Evolutionary conservation across 2,797 vertebrate species (phyloP).

Genomic region (Hippoglossus hippoglossus): DNA sequence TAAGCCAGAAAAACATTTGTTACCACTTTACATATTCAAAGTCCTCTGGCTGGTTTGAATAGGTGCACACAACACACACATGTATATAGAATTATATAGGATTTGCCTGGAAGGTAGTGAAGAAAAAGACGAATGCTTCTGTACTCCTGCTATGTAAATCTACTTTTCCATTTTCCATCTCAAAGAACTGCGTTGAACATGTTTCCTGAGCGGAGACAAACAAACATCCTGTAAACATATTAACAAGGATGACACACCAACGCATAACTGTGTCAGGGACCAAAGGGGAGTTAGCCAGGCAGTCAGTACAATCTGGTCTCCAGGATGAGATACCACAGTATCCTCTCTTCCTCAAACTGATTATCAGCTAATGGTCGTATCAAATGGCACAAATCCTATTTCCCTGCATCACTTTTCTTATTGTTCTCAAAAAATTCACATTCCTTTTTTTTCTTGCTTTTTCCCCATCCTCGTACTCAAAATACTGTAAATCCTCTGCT

Average conservation of each 20-base stretch:
- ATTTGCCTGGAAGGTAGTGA: constrained; percentile 35
- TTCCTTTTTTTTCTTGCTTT: constrained; percentile 13
- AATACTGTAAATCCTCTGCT: constrained; percentile 38
- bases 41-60: constrained; percentile 54
- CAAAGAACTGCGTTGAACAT: constrained; percentile 5
- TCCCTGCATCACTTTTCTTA: constrained; percentile 52
- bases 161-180: constrained; percentile 37
- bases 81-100: constrained; percentile 6
- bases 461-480: constrained; percentile 26
- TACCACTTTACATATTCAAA: constrained; percentile 72
- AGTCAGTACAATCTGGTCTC: constrained; percentile 44
- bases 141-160: constrained; percentile 7
- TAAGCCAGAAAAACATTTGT: constrained; percentile 62
- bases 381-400: constrained; percentile 72
- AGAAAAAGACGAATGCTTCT: constrained; percentile 19
- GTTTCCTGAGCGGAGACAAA: constrained; percentile 38
- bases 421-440: constrained; percentile 49
- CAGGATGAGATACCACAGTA: constrained; percentile 27
- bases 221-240: constrained; percentile 43
- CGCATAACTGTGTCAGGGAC: constrained; percentile 11
- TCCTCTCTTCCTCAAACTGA: constrained; percentile 50
- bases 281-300: constrained; percentile 16
- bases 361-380: constrained; percentile 69
- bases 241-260: constrained; percentile 20
- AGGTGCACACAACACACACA: constrained; percentile 26